Evolutionary conservation across 2,113 vertebrate species (phyloP).

Genomic region (Paracanthobrama guichenoti): DNA sequence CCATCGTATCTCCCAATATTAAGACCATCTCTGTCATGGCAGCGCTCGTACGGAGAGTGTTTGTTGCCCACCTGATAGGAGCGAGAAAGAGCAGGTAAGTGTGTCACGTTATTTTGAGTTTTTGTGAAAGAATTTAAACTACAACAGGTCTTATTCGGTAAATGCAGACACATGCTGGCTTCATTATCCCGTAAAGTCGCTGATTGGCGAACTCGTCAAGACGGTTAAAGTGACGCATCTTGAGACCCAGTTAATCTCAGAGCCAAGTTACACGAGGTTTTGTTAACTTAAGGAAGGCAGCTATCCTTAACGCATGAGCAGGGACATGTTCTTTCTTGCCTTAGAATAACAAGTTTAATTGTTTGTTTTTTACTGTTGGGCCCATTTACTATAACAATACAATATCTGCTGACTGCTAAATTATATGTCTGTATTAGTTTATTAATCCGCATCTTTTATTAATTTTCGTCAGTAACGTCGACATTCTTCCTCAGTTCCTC

Average conservation of each 20-base stretch:
- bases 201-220: neutral
- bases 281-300: neutral
- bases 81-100: constrained; percentile 39
- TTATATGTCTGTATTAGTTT: neutral
- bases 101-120: neutral
- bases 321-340: neutral
- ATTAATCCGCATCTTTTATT: neutral
- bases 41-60: constrained; percentile 47
- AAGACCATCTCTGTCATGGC: constrained; percentile 38
- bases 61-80: constrained; percentile 10
- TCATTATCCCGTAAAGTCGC: neutral
- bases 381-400: neutral
- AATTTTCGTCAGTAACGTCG: neutral
- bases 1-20: too few relatives aligned
- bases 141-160: neutral
- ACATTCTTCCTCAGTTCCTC: neutral
- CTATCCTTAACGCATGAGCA: neutral
- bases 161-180: neutral
- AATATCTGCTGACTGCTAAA: neutral
- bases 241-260: neutral
- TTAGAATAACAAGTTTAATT: neutral
- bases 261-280: neutral
- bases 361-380: neutral
- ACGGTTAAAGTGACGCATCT: neutral
- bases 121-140: neutral